phyloP scores from a whole-genome alignment of 2,797 vertebrate species.

The Sparidentex hasta region DNA sequence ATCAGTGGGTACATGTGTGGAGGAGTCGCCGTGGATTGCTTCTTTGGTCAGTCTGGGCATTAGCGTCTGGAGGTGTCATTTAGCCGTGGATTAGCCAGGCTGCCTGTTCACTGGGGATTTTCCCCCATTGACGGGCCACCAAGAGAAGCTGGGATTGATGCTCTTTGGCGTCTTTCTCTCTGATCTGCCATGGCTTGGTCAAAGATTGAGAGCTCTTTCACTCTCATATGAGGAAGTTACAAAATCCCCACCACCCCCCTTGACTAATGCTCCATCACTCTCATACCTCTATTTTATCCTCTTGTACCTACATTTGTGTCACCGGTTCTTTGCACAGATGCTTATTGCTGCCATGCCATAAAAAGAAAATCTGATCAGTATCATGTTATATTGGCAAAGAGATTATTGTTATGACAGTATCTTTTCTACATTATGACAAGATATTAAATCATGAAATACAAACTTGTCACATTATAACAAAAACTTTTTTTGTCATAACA shows the following conservation, averaged over 20 bases:
- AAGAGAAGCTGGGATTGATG: constrained; percentile 77
- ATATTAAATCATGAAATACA: too few species aligned
- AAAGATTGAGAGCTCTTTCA: constrained; percentile 76
- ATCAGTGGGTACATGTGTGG: constrained; percentile 74
- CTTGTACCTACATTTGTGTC: neutral
- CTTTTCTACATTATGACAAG: too few species aligned
- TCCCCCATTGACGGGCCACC: constrained; percentile 74
- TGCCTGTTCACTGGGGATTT: constrained; percentile 84
- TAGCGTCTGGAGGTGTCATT: constrained; percentile 85
- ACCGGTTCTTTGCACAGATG: neutral
- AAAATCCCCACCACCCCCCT: constrained; percentile 25
- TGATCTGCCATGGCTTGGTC: constrained; percentile 72
- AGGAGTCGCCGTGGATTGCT: constrained; percentile 73
- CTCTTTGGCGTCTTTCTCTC: constrained; percentile 71
- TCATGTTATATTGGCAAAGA: too few species aligned
- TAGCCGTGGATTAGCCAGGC: constrained; percentile 84
- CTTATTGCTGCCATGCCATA: too few species aligned
- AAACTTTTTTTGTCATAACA: neutral
- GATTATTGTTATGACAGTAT: too few species aligned
- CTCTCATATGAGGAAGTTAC: constrained; percentile 63
- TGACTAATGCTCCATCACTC: neutral
- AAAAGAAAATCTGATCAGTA: too few species aligned
- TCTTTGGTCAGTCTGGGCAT: constrained; percentile 84
- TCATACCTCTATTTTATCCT: constrained; percentile 4
- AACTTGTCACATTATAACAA: too few species aligned